Percentiles rank a stretch among this genome's conserved stretches.
Conservation (phyloP, 2,113 vertebrate species). For the Geococcyx californianus region DNA sequence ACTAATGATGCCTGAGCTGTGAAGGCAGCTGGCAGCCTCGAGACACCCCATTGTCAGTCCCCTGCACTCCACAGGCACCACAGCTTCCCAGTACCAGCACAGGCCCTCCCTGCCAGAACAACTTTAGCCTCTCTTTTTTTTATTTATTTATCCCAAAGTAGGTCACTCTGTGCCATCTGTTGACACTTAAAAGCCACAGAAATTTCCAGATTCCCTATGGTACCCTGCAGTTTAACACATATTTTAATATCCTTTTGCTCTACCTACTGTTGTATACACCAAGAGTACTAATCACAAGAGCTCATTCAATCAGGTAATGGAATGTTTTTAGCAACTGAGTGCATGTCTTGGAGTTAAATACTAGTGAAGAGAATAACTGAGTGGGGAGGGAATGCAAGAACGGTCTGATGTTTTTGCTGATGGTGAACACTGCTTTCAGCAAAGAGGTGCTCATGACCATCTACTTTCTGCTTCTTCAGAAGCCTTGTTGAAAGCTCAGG, state of each 20-base stretch:
- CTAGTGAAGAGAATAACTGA: neutral
- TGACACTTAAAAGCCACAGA: neutral
- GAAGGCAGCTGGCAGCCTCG: neutral
- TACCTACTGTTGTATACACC: neutral
- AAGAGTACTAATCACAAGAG: neutral
- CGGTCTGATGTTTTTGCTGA: neutral
- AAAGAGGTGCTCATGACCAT: neutral
- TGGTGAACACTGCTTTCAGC: neutral
- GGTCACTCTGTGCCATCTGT: conserved; percentile 2
- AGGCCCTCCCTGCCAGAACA: neutral
- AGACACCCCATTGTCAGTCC: neutral
- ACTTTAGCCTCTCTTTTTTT: neutral
- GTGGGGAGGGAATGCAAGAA: neutral
- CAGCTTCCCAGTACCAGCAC: neutral
- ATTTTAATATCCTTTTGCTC: neutral
- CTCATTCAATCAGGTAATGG: neutral
- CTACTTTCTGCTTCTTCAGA: neutral
- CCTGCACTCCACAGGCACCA: rapidly evolving
- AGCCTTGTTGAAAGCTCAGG: neutral
- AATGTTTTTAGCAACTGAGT: neutral
- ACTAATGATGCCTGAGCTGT: conserved; percentile 24
- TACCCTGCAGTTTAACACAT: neutral
- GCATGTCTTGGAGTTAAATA: neutral
- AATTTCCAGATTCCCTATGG: neutral
- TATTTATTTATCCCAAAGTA: conserved; percentile 6